Conservation (phyloP, 2,888 invertebrate genomes). For the Morpho achilles region DNA sequence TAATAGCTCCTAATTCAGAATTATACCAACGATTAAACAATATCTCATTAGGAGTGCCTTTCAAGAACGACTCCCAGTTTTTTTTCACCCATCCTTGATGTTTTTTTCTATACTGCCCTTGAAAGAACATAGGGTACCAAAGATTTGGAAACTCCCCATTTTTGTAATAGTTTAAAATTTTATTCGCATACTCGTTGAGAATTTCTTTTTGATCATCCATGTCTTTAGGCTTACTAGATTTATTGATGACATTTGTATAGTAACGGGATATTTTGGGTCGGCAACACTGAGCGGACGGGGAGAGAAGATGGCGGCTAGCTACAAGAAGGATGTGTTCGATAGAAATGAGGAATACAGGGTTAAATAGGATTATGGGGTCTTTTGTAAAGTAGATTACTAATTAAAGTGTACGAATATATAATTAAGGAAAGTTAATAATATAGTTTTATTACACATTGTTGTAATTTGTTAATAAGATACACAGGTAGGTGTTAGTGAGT, state of each 20-base stretch:
- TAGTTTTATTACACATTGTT: no score
- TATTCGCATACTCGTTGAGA: constrained; percentile 39
- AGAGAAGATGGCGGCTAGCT: no score
- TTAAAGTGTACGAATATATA: no score
- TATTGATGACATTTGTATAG: not conserved
- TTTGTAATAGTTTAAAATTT: constrained; percentile 40
- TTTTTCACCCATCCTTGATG: constrained; percentile 44
- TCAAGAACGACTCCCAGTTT: constrained; percentile 46
- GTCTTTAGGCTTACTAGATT: constrained; percentile 31
- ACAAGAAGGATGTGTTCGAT: no score
- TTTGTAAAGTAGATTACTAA: no score
- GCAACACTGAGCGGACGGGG: no score
- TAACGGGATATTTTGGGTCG: no score
- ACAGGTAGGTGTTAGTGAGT: no score
- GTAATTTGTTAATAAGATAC: no score
- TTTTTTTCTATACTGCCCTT: constrained; percentile 31
- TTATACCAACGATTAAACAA: constrained; percentile 52
- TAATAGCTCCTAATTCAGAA: constrained; percentile 54
- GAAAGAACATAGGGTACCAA: constrained; percentile 60
- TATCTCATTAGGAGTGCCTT: constrained; percentile 46
- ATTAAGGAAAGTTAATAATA: no score
- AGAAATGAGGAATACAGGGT: no score
- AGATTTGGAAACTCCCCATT: constrained; percentile 41
- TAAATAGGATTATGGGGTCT: no score
- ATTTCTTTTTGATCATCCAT: constrained; percentile 40